These are phyloP conservation scores for Mesocricetus auratus DNA, from an alignment of 2,113 vertebrate species.

Conservation along the genomic window DNA sequence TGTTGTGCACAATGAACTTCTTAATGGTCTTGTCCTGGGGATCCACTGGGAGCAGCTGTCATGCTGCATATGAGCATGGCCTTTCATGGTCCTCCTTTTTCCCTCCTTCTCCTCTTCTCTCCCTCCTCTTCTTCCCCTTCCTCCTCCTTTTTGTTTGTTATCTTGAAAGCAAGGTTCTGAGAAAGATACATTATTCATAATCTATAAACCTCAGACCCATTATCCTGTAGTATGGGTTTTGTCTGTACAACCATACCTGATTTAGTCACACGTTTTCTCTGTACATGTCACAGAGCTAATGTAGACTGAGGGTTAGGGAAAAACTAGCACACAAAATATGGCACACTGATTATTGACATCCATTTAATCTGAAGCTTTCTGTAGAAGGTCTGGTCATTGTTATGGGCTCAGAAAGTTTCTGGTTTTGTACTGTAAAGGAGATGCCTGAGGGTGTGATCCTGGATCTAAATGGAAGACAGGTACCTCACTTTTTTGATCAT, in stretches of 20 bases:
- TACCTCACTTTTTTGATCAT: slow-evolving; percentile 59
- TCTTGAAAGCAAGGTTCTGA: background rate
- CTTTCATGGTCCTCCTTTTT: background rate
- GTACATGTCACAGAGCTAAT: slow-evolving; percentile 17
- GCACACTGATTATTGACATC: background rate
- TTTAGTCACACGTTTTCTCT: slow-evolving; percentile 4
- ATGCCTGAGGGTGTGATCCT: background rate
- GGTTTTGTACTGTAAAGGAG: slow-evolving; percentile 52
- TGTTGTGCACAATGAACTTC: background rate
- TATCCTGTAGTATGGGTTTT: background rate
- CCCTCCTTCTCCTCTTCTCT: too few species aligned
- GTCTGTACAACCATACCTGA: accelerated
- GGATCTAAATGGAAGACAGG: slow-evolving; percentile 43
- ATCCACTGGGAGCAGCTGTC: background rate
- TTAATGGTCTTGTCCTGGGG: background rate
- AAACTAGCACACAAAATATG: background rate
- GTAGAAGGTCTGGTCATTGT: background rate
- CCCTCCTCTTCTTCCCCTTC: accelerated
- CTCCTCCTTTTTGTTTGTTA: background rate
- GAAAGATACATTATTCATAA: background rate
- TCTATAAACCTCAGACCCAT: background rate
- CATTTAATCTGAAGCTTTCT: background rate
- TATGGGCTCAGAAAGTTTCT: slow-evolving; percentile 37
- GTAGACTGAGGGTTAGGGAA: background rate
- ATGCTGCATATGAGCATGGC: background rate